Evolutionary conservation across 1,140 invertebrate genomes (phyloP).

Genomic region (Leptinotarsa defecta): DNA sequence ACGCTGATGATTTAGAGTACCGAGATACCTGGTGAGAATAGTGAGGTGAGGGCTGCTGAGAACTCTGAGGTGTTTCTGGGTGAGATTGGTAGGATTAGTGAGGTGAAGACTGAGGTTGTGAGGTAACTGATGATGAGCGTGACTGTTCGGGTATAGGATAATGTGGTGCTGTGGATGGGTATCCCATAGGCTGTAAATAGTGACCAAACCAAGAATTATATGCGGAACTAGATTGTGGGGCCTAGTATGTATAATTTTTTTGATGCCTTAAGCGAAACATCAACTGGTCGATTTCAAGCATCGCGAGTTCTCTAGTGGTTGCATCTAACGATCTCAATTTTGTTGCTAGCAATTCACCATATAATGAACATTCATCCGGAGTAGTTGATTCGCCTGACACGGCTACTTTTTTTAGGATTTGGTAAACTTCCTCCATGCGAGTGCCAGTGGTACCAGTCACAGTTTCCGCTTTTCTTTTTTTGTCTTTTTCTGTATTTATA

Average conservation of each 20-base stretch:
- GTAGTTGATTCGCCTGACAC: slow-evolving; percentile 7
- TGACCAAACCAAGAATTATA: too few species aligned
- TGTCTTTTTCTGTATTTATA: too few species aligned
- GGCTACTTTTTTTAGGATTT: slow-evolving; percentile 17
- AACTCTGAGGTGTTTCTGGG: not conserved
- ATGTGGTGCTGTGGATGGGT: slow-evolving; percentile 5
- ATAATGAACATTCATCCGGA: slow-evolving; percentile 23
- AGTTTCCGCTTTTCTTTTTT: too few species aligned
- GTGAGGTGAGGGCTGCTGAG: too few species aligned
- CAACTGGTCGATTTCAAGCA: slow-evolving; percentile 23
- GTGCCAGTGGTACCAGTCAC: too few species aligned
- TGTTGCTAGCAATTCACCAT: slow-evolving; percentile 24
- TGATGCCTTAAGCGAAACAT: slow-evolving; percentile 16
- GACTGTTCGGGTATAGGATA: slow-evolving; percentile 1
- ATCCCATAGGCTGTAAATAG: slow-evolving; percentile 2
- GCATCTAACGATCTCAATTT: slow-evolving; percentile 21
- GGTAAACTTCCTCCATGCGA: slow-evolving; percentile 22
- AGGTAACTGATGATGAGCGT: slow-evolving; percentile 16
- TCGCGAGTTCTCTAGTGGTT: slow-evolving; percentile 19
- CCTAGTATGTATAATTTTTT: too few species aligned
- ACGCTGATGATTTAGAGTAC: not conserved
- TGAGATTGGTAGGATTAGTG: slow-evolving; percentile 18
- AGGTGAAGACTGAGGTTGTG: slow-evolving; percentile 9
- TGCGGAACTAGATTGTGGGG: too few species aligned
- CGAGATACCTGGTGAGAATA: not conserved